Evolutionary conservation across 2,113 vertebrate species (phyloP).

Genomic region (Eublepharis macularius): DNA sequence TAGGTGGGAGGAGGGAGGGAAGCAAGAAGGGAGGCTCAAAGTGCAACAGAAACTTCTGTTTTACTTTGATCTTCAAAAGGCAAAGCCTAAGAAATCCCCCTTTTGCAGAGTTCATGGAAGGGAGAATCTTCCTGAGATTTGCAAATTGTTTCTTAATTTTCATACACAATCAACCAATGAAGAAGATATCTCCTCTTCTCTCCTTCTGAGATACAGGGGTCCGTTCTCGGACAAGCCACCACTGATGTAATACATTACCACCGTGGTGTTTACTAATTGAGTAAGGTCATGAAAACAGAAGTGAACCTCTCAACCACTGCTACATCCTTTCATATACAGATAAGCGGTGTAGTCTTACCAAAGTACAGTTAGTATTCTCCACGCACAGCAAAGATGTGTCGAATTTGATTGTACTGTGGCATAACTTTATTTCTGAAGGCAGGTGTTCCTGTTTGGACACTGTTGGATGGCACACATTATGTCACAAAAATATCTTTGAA

Average conservation of each 20-base stretch:
- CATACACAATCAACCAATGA: slow-evolving; percentile 24
- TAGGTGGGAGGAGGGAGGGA: slow-evolving; percentile 14
- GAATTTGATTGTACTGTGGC: slow-evolving; percentile 52
- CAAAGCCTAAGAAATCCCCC: neutral
- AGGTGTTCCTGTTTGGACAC: neutral
- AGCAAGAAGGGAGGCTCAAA: neutral
- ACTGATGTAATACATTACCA: neutral
- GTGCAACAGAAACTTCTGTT: neutral
- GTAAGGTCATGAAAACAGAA: slow-evolving; percentile 70
- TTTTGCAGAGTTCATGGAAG: slow-evolving; percentile 8
- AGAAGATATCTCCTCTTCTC: slow-evolving; percentile 2
- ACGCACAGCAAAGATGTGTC: slow-evolving; percentile 43
- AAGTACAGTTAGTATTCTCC: slow-evolving; percentile 74
- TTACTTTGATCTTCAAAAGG: slow-evolving; percentile 5
- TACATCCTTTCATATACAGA: slow-evolving; percentile 74
- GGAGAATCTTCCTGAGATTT: slow-evolving; percentile 2
- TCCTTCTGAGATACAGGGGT: neutral
- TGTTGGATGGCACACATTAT: neutral
- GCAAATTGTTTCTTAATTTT: slow-evolving; percentile 24
- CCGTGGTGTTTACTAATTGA: slow-evolving; percentile 65
- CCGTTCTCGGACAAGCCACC: neutral
- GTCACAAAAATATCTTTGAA: neutral
- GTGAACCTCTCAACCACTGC: slow-evolving; percentile 62
- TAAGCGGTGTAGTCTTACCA: slow-evolving; percentile 63
- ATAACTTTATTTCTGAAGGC: neutral